Evolutionary conservation across 92 coral and sea anemone species (phyloP).

Genomic region (Umimayanthus kanabou): DNA sequence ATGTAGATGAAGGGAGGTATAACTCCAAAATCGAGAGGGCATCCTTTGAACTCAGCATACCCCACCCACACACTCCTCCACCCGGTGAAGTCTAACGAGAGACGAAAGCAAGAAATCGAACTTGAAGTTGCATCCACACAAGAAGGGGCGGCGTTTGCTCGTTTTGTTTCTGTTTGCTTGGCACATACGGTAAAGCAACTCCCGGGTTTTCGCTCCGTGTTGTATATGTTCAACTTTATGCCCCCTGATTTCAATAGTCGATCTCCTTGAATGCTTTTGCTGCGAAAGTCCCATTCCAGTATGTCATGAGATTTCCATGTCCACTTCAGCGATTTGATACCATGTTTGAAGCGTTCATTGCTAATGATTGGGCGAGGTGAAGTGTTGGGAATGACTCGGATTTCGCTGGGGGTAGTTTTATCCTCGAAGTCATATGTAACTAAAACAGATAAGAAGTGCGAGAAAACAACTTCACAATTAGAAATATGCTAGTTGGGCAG

Average conservation of each 20-base stretch:
- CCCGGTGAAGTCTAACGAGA: constrained; percentile 48
- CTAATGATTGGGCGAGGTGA: neutral
- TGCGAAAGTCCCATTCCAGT: neutral
- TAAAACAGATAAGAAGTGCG: neutral
- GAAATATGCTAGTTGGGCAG: too few relatives aligned
- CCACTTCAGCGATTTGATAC: constrained; percentile 12
- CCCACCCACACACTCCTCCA: constrained; percentile 50
- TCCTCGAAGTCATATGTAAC: constrained; percentile 32
- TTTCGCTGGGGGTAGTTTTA: neutral
- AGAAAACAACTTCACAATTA: too few relatives aligned
- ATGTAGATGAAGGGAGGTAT: constrained; percentile 7
- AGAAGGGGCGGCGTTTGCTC: constrained; percentile 11
- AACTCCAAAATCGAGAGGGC: constrained; percentile 2
- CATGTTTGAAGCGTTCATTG: constrained; percentile 19
- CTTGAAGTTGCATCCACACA: neutral
- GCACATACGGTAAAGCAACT: constrained; percentile 12
- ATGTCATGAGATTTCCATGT: constrained; percentile 8
- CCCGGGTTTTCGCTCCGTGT: constrained; percentile 27
- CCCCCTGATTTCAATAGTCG: constrained; percentile 10
- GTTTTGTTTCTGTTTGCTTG: constrained; percentile 14
- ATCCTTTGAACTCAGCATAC: constrained; percentile 36
- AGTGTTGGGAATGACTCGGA: constrained; percentile 7
- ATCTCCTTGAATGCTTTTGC: constrained; percentile 12
- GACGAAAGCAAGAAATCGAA: constrained; percentile 38
- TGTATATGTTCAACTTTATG: constrained; percentile 18